phyloP scores from a whole-genome alignment of 1,140 invertebrate species.

The Drosophila guanche region DNA sequence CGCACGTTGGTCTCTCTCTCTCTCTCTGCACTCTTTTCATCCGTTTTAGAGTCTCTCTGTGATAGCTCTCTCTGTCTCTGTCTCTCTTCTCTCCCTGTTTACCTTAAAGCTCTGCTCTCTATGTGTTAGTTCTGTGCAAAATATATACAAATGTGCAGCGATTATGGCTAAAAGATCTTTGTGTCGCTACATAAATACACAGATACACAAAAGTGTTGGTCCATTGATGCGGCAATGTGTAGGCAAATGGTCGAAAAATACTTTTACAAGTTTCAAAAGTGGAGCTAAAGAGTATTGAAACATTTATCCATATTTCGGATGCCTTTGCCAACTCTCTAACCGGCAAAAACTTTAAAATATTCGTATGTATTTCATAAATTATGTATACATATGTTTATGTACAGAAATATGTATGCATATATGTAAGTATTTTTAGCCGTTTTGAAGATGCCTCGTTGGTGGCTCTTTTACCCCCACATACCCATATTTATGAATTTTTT shows the following conservation, averaged over 20 bases:
- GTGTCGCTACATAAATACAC: conserved; percentile 39
- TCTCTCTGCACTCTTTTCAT: conserved; percentile 26
- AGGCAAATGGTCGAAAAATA: not conserved
- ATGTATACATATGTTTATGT: not conserved
- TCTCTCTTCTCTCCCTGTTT: conserved; percentile 28
- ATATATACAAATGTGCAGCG: conserved; percentile 73
- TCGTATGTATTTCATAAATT: too few species aligned
- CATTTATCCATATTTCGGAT: too few species aligned
- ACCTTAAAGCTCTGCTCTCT: conserved; percentile 59
- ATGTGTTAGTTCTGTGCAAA: conserved; percentile 45
- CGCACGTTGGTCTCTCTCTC: conserved; percentile 47
- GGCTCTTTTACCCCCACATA: conserved; percentile 14
- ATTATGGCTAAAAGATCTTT: conserved; percentile 73
- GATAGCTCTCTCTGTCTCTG: conserved; percentile 19
- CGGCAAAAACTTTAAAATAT: too few species aligned
- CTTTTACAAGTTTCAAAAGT: not conserved
- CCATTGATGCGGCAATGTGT: conserved; percentile 9
- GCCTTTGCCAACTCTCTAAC: too few species aligned
- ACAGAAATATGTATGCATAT: not conserved
- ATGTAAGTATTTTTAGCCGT: conserved; percentile 41
- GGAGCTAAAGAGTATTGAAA: too few species aligned
- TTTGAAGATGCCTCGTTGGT: conserved; percentile 26
- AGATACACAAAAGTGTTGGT: conserved; percentile 25
- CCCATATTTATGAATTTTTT: conserved; percentile 56
- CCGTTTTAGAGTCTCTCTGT: conserved; percentile 15